Percentiles rank a stretch among this genome's conserved stretches.
Conservation (phyloP, 1,140 invertebrate species). For the Whitmania pigra region DNA sequence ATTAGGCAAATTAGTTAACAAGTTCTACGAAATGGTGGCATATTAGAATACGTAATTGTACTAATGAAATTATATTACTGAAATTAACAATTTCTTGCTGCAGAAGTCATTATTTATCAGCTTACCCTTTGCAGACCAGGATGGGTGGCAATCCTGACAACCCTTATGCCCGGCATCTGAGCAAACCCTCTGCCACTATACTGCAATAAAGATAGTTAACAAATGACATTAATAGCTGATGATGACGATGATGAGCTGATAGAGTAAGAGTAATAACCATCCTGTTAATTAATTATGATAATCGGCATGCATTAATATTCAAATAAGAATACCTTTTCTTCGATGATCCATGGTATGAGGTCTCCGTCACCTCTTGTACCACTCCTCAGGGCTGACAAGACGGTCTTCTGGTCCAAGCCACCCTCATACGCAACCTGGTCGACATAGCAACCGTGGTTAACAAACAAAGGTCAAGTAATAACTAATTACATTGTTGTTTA, state of each 20-base stretch:
- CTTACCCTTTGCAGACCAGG: slow-evolving; percentile 83
- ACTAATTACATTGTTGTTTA: background rate
- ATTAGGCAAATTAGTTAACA: background rate
- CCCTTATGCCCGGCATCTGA: slow-evolving; percentile 70
- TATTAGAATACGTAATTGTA: background rate
- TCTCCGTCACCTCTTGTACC: slow-evolving; percentile 85
- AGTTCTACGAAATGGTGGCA: no score
- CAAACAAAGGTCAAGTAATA: background rate
- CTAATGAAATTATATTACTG: background rate
- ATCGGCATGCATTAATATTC: background rate
- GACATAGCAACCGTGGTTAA: background rate
- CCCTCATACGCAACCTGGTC: slow-evolving; percentile 85
- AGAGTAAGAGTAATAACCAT: background rate
- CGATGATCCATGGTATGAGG: slow-evolving; percentile 93
- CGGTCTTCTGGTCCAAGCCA: slow-evolving; percentile 67
- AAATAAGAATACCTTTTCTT: slow-evolving; percentile 57
- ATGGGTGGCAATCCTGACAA: slow-evolving; percentile 93
- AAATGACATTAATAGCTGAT: background rate
- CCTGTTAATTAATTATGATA: background rate
- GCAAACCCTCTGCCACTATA: slow-evolving; percentile 88
- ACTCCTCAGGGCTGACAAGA: slow-evolving; percentile 62
- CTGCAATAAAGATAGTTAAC: slow-evolving; percentile 26
- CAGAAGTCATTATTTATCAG: background rate
- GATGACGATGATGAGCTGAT: background rate
- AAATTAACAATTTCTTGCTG: background rate